A percentile compares a stretch with the other conserved stretches of the same genome.
Evolutionary conservation across 2,113 vertebrate species (phyloP).

Genomic region (Propithecus coquereli): DNA sequence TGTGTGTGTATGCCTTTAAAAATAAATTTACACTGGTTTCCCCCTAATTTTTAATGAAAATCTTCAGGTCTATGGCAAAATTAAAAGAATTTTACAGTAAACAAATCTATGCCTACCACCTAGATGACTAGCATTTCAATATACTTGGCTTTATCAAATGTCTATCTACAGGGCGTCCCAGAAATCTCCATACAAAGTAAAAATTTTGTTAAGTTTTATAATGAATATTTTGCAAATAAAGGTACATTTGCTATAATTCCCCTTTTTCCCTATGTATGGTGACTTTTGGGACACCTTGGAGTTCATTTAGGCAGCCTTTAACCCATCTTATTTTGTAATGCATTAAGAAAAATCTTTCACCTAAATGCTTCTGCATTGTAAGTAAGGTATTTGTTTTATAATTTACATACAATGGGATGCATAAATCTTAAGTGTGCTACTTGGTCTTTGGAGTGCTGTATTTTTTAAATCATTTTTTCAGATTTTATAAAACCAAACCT

Average conservation of each 20-base stretch:
- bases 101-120: not conserved
- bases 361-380: not conserved
- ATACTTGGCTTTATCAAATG: not conserved
- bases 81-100: not conserved
- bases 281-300: no score
- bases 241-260: no score
- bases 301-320: not conserved
- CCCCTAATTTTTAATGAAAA: not conserved
- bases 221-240: no score
- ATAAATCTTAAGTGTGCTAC: no score
- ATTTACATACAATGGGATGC: not conserved
- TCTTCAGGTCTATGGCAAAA: not conserved
- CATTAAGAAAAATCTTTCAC: not conserved
- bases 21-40: not conserved
- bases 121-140: constrained; percentile 10
- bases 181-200: no score
- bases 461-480: not conserved
- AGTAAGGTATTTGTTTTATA: not conserved
- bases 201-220: no score
- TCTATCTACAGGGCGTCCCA: not conserved
- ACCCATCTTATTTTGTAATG: not conserved
- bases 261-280: no score
- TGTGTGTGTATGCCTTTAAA: not conserved
- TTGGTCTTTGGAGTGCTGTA: not conserved
- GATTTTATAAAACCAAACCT: not conserved